Evolutionary conservation across 2,888 invertebrate species (phyloP).

Genomic region (Athripsodes cinereus): DNA sequence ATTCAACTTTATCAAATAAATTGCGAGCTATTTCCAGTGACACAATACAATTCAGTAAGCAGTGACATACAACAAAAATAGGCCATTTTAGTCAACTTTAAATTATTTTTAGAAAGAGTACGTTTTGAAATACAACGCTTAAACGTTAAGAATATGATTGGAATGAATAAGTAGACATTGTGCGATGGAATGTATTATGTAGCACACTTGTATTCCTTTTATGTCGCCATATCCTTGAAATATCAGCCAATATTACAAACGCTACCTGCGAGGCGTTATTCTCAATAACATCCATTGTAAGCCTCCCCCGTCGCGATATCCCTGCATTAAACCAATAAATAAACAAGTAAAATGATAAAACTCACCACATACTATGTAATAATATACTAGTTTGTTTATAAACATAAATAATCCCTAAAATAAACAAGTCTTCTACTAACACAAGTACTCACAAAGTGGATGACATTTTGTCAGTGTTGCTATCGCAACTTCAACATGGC

Average conservation of each 20-base stretch:
- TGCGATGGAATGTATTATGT: neutral
- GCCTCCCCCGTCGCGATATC: neutral
- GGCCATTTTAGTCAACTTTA: neutral
- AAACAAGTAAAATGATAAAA: neutral
- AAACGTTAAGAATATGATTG: neutral
- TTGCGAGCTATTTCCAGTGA: neutral
- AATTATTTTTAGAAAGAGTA: neutral
- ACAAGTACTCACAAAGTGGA: constrained; percentile 15
- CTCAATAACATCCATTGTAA: neutral
- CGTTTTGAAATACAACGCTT: neutral
- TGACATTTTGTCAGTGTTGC: constrained; percentile 22
- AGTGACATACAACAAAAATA: neutral
- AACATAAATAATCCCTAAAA: constrained; percentile 20
- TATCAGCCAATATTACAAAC: neutral
- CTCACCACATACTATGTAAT: neutral
- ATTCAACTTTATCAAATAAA: neutral
- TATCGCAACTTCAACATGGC: constrained; percentile 4
- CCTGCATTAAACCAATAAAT: neutral
- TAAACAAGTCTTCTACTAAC: constrained; percentile 16
- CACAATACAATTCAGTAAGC: neutral
- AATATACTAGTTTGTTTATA: constrained; percentile 3
- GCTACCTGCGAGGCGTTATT: constrained; percentile 1
- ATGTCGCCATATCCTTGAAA: constrained; percentile 1
- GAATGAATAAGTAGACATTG: neutral
- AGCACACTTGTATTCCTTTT: constrained; percentile 2